Base-by-base conservation (phyloP, 2,113 vertebrate species). In the Genyomyrus donnyi region DNA sequence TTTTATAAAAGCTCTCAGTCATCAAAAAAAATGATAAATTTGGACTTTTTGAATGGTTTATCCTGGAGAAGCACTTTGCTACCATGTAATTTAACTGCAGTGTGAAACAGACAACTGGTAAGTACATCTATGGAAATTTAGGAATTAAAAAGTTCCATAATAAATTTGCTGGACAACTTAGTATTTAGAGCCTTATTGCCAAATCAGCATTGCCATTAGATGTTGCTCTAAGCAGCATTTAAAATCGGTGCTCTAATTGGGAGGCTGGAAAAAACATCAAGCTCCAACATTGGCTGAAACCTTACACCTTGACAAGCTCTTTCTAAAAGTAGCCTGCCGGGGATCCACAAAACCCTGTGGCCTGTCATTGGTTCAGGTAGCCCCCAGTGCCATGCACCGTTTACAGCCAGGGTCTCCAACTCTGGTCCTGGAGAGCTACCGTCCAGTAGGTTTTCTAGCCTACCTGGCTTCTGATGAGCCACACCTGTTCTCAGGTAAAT, bases 241-340 rank as follows among this genome's bases (percentile, higher is more conserved):
- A 91, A 91, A 92, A 92, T 92, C 91, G 90, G 91, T 88, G 90
- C 88, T 92, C 90, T 93, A 92, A 94, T 94, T 94, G 92, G 91
- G 92, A 92, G 93, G 93, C 93, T 96, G 94, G 94, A 94, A 95
- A 96, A 95, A 84, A 92, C 94, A 94, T 94, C 94, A 91, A 42
- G 93, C 92, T 93, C 85, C 86, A 91, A 92, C 94, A 93, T 91
- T 93, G 83, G 35, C 90, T 95, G 95, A 96, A 95, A 96, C 94
- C 89, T 93, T 93, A 95, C 94, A 95, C 95, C 94, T 95, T 94
- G 94, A 95, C 94, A 95, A 96, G 95, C 95, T 95, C 93, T 95
- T 96, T 96, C 96, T 96, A 96, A 96, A 96, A 96, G 95, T 95
- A 96, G 95, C 93, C 93, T 91, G 91, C 89, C 91, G 91, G 92